Evolutionary conservation across 2,113 vertebrate genomes (phyloP), one percentile per base, ranked within the genome.

Genomic region (Hippolais icterina): DNA sequence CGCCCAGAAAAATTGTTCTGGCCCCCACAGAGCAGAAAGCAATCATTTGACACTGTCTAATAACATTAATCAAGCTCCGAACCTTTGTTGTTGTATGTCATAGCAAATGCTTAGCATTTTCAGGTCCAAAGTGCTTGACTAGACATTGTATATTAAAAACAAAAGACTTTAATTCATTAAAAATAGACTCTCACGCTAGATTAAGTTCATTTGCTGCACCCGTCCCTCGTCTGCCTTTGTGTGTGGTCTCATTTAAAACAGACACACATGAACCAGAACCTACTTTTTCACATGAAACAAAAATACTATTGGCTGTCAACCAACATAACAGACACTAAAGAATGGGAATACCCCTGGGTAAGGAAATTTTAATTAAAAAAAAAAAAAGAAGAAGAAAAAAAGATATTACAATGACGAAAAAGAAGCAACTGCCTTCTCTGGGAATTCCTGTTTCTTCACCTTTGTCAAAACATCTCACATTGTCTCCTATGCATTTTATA

Each of bases 141-240:
- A 94, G 85, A 90, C 92, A 87, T 81, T 92, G 68, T 82, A 82
- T 70, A 92, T 90, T 94, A 97, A 95, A 97, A 96, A 86, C 90
- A 96, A 96, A 96, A 94, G 90, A 96, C 92, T 93, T 95, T 90
- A 96, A 96, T 96, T 94, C 94, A 94, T 93, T 96, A 93, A 96
- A 96, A 95, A 90, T 89, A 93, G 92, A 90, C 92, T 96, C 93
- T 96, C 94, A 96, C 41, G 88, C 88, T 96, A 95, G 83, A 96
- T 96, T 96, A 95, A 95, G 88, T 83, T 96, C 76, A 97, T 96
- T 93, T 96, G 94, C 80, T 88, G 93, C 72, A 94, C 85, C 76
- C 85, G 28, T 82, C 52, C 88, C 72, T 89, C 49, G 64, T 75
- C 82, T 94, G 92, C 68, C 90, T 93, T 93, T 95, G 93, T 78